phyloP scores from a whole-genome alignment of 2,888 invertebrate species.

The Lottia scabra region DNA sequence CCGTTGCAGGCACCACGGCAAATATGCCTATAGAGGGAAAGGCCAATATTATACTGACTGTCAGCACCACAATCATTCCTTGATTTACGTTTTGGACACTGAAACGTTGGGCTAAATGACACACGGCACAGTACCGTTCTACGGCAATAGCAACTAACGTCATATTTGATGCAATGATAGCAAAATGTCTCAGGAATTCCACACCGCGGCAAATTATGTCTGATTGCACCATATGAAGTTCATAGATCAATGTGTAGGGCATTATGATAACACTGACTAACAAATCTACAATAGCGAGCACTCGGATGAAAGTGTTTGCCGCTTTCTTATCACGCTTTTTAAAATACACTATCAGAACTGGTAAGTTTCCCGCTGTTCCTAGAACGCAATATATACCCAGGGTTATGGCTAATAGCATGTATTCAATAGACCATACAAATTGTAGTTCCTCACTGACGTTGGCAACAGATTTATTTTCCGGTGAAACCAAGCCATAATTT shows the following conservation, averaged over 20 bases:
- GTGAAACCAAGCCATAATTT: neutral
- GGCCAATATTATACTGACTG: constrained; percentile 37
- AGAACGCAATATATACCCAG: constrained; percentile 37
- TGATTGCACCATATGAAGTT: constrained; percentile 45
- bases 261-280: constrained; percentile 46
- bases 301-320: constrained; percentile 52
- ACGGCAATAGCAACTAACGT: constrained; percentile 51
- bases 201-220: constrained; percentile 44
- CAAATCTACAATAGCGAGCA: constrained; percentile 48
- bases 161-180: constrained; percentile 40
- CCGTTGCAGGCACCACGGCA: constrained; percentile 40
- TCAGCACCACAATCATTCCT: constrained; percentile 37
- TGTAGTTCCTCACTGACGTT: neutral
- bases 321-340: constrained; percentile 37
- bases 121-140: constrained; percentile 53
- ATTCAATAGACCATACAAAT: constrained; percentile 18
- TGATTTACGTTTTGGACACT: constrained; percentile 38
- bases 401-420: constrained; percentile 34
- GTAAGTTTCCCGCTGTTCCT: constrained; percentile 49
- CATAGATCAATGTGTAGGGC: constrained; percentile 52
- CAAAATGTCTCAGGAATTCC: constrained; percentile 48
- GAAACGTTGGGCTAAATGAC: constrained; percentile 40
- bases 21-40: constrained; percentile 45
- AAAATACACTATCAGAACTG: constrained; percentile 48
- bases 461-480: neutral